phyloP scores from a whole-genome alignment of 2,797 vertebrate genomes.

The Tenualosa ilisha region DNA sequence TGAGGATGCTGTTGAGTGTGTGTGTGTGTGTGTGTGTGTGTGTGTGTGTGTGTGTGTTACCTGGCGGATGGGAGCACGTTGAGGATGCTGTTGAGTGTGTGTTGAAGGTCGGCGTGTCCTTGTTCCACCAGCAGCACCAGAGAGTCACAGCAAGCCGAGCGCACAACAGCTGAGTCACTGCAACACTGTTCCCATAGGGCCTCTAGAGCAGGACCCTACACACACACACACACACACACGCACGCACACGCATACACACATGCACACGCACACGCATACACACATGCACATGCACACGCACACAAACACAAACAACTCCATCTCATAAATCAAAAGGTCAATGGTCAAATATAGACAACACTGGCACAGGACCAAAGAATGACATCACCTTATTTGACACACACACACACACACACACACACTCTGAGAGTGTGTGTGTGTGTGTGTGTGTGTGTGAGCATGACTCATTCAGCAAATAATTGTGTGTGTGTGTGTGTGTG shows the following conservation, averaged over 20 bases:
- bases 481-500: background rate
- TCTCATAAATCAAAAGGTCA: too few species aligned
- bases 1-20: constrained; percentile 85
- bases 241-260: too few species aligned
- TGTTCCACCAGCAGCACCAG: constrained; percentile 88
- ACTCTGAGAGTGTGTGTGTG: constrained; percentile 53
- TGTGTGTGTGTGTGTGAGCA: constrained; percentile 53
- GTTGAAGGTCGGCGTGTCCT: constrained; percentile 83
- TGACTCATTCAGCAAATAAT: too few species aligned
- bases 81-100: constrained; percentile 84
- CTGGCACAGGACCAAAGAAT: too few species aligned
- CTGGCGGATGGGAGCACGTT: constrained; percentile 91
- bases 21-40: constrained; percentile 52
- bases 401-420: too few species aligned
- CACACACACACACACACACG: constrained; percentile 41
- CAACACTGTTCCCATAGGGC: constrained; percentile 92
- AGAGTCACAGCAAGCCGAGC: constrained; percentile 85
- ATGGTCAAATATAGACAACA: too few species aligned
- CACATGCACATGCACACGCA: too few species aligned
- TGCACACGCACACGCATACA: too few species aligned
- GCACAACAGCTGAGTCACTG: constrained; percentile 77
- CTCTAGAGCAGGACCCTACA: constrained; percentile 84
- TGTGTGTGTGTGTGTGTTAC: constrained; percentile 65
- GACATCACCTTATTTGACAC: too few species aligned
- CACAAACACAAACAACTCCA: too few species aligned